These are phyloP conservation scores for Tethea ocularis DNA, from an alignment of 2,888 invertebrate species.

Conservation along the genomic window DNA sequence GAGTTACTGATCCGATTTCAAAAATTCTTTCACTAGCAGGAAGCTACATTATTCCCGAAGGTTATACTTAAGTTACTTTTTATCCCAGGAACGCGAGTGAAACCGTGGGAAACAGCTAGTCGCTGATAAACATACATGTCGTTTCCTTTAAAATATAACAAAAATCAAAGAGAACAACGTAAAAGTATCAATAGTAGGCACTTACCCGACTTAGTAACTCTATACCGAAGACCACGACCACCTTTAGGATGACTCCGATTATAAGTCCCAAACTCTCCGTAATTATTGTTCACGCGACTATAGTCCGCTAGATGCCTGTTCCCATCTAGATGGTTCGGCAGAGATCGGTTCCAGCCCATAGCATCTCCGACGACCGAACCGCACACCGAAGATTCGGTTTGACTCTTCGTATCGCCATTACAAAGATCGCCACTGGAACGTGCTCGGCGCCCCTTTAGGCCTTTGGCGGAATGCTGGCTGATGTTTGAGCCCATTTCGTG, in stretches of 20 bases:
- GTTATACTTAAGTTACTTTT: too few relatives aligned
- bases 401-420: slow-evolving; percentile 83
- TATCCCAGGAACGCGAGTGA: too few relatives aligned
- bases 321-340: slow-evolving; percentile 88
- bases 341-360: slow-evolving; percentile 83
- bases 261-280: slow-evolving; percentile 75
- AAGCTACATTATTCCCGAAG: too few relatives aligned
- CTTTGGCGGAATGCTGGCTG: slow-evolving; percentile 89
- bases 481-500: slow-evolving; percentile 90
- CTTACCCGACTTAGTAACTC: slow-evolving; percentile 78
- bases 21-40: too few relatives aligned
- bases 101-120: not conserved
- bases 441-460: slow-evolving; percentile 88
- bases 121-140: not conserved
- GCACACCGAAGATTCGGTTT: slow-evolving; percentile 78
- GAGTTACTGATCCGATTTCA: too few relatives aligned
- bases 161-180: not conserved
- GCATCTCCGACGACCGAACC: slow-evolving; percentile 79
- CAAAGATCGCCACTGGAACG: slow-evolving; percentile 90
- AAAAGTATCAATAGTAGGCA: slow-evolving; percentile 21
- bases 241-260: slow-evolving; percentile 75
- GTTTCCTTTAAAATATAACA: not conserved
- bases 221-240: slow-evolving; percentile 73
- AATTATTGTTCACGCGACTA: slow-evolving; percentile 83
- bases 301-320: slow-evolving; percentile 83